Percentiles rank a stretch among this genome's conserved stretches.
Conservation (phyloP, 2,113 vertebrate species). For the Donacobius atricapilla region DNA sequence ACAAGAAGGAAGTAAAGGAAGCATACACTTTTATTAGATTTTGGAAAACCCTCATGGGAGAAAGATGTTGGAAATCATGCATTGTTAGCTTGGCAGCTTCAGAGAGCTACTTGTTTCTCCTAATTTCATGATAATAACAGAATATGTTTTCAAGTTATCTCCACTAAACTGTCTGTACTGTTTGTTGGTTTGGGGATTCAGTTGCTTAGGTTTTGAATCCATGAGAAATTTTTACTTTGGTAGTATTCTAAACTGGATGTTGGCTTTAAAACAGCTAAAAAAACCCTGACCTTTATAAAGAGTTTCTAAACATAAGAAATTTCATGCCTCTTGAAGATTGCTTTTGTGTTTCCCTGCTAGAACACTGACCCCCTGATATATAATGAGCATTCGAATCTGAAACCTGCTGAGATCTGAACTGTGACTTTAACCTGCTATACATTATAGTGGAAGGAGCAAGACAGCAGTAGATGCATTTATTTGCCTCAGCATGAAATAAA, state of each 20-base stretch:
- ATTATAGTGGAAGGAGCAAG: background rate
- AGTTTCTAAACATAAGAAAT: conserved; percentile 35
- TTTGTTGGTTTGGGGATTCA: background rate
- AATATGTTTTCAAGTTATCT: background rate
- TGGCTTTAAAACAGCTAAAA: background rate
- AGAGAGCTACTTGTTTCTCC: conserved; percentile 19
- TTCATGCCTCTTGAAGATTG: conserved; percentile 21
- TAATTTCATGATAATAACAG: conserved; percentile 31
- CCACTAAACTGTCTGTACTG: background rate
- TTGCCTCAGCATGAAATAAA: conserved; percentile 55
- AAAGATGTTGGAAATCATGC: conserved; percentile 9
- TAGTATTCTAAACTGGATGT: background rate
- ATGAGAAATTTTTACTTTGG: background rate
- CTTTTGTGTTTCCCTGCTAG: conserved; percentile 34
- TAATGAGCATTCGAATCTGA: conserved; percentile 56
- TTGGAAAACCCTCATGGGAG: conserved; percentile 20
- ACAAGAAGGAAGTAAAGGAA: conserved; percentile 29
- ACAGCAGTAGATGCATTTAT: conserved; percentile 38
- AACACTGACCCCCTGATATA: conserved; percentile 47
- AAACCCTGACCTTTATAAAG: background rate
- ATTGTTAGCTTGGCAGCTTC: conserved; percentile 32
- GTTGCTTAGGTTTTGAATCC: background rate
- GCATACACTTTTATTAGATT: background rate
- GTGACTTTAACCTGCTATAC: conserved; percentile 38
- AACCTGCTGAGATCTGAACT: conserved; percentile 63